phyloP scores from a whole-genome alignment of 2,113 vertebrate genomes.

The Oreochromis tanganicae region DNA sequence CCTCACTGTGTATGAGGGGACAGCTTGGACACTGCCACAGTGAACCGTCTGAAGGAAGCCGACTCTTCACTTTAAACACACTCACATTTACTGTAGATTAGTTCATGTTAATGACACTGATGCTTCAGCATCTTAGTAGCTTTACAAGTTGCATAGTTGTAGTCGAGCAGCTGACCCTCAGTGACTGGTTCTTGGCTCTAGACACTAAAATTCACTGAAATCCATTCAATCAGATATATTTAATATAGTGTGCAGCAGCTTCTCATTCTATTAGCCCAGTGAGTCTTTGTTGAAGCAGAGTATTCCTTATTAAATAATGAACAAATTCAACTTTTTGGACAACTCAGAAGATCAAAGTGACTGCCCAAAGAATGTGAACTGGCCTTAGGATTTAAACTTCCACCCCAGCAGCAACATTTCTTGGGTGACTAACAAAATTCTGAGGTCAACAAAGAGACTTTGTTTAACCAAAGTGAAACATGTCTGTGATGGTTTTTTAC shows the following conservation, averaged over 20 bases:
- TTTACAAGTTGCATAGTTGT: background rate
- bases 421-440: background rate
- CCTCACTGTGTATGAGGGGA: background rate
- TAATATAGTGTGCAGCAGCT: background rate
- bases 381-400: background rate
- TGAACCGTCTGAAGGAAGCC: background rate
- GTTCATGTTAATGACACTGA: background rate
- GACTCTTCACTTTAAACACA: background rate
- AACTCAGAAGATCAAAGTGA: background rate
- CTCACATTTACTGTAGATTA: background rate
- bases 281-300: background rate
- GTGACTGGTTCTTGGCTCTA: background rate
- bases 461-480: background rate
- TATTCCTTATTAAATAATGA: background rate
- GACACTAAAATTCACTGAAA: background rate
- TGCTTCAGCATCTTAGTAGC: background rate
- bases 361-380: background rate
- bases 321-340: background rate
- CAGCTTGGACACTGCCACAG: background rate
- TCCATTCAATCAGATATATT: background rate
- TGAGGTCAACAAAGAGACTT: background rate
- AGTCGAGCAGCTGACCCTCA: background rate
- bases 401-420: background rate
- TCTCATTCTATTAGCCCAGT: background rate
- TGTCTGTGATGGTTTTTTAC: background rate